Conservation (phyloP, 1,140 invertebrate genomes). For the Neodiprion fabricii region DNA sequence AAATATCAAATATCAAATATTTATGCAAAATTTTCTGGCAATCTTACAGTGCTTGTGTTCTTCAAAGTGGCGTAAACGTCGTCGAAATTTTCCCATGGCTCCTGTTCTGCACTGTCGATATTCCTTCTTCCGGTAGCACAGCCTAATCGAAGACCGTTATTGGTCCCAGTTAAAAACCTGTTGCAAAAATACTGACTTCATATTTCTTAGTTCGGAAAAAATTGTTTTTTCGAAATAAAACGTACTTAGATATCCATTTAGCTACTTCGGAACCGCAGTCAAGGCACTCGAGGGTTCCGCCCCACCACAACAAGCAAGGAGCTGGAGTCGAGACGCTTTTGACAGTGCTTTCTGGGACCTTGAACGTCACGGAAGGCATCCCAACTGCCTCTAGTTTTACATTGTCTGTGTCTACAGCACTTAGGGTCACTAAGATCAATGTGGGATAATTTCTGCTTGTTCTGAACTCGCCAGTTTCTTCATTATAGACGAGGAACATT, state of each 20-base stretch:
- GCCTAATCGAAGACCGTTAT: conserved; percentile 40
- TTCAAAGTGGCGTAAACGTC: conserved; percentile 40
- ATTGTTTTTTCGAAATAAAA: conserved; percentile 9
- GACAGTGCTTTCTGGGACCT: conserved; percentile 29
- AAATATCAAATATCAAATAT: background rate
- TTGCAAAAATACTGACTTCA: conserved; percentile 10
- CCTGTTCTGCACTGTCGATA: conserved; percentile 23
- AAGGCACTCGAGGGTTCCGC: conserved; percentile 45
- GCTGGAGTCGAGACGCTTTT: conserved; percentile 22
- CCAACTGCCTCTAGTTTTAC: conserved; percentile 47
- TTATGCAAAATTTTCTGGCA: conserved; percentile 15
- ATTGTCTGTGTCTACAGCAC: conserved; percentile 32
- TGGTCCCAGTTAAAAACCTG: conserved; percentile 46
- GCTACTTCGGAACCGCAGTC: conserved; percentile 54
- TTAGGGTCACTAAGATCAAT: conserved; percentile 42
- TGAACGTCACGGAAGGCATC: conserved; percentile 42
- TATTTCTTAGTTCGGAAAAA: conserved; percentile 20
- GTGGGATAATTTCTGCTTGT: conserved; percentile 46
- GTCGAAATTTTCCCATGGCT: conserved; percentile 38
- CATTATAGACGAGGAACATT: conserved; percentile 50
- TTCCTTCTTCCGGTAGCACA: conserved; percentile 29
- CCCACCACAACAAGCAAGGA: conserved; percentile 45
- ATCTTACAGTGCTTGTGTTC: conserved; percentile 42
- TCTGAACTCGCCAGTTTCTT: conserved; percentile 43
- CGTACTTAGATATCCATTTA: conserved; percentile 52